These are phyloP conservation scores for Ptiloglossa arizonensis DNA, from an alignment of 1,140 invertebrate species.

Conservation along the genomic window DNA sequence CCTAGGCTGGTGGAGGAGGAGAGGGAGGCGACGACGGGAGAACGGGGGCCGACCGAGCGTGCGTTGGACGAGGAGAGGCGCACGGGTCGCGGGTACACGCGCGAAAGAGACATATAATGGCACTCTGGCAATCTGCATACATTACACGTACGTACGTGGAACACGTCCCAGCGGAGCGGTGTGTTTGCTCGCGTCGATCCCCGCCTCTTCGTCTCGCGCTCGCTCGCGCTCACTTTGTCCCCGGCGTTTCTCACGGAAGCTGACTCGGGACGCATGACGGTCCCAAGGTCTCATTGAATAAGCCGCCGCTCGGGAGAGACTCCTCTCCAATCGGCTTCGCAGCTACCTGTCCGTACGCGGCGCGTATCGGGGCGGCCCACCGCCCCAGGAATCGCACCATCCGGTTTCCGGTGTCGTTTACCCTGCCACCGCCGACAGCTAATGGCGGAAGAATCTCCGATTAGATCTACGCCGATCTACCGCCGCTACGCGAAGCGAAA, in stretches of 20 bases:
- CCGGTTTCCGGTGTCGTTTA: constrained; percentile 66
- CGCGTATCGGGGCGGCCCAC: constrained; percentile 20
- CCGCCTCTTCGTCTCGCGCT: constrained; percentile 10
- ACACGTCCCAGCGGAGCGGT: background rate
- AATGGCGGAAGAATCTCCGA: constrained; percentile 50
- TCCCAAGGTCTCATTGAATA: constrained; percentile 70
- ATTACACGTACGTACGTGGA: constrained; percentile 67
- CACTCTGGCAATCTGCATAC: constrained; percentile 79
- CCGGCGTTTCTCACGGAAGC: constrained; percentile 77
- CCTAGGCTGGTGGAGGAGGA: background rate
- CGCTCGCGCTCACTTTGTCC: constrained; percentile 62
- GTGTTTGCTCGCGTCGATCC: constrained; percentile 2
- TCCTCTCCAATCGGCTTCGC: constrained; percentile 39
- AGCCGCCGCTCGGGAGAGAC: constrained; percentile 29
- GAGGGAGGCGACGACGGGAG: background rate
- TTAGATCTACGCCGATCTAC: constrained; percentile 29
- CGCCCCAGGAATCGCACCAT: constrained; percentile 59
- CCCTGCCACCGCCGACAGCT: constrained; percentile 43
- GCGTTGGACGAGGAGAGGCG: background rate
- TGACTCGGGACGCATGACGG: constrained; percentile 66
- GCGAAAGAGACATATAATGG: constrained; percentile 76
- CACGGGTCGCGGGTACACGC: constrained; percentile 42
- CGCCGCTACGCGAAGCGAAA: constrained; percentile 1
- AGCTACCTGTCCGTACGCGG: constrained; percentile 38
- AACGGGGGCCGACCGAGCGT: constrained; percentile 4